These are phyloP conservation scores for Caenorhabditis brenneri DNA, from an alignment of 1,140 invertebrate genomes.

Conservation along the genomic window DNA sequence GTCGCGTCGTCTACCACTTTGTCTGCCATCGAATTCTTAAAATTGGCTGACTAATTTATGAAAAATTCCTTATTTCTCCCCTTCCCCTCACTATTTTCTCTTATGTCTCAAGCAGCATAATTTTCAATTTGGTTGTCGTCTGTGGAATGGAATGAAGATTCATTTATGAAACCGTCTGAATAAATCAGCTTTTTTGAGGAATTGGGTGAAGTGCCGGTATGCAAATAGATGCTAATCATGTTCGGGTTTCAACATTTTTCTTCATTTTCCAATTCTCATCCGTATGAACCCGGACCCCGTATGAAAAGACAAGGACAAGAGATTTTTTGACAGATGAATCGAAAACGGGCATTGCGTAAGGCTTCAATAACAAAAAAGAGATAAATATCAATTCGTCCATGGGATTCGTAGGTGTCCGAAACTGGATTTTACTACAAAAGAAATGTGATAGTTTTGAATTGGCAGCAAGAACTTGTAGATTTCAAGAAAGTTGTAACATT, in stretches of 20 bases:
- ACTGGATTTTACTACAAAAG: conserved; percentile 20
- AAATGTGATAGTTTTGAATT: not conserved
- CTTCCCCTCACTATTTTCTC: not conserved
- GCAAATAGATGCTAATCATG: conserved; percentile 35
- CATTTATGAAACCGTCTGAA: conserved; percentile 24
- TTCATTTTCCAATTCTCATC: not conserved
- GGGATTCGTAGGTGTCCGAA: not conserved
- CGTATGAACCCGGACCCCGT: not conserved
- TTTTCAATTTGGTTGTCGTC: not conserved
- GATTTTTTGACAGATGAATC: not conserved
- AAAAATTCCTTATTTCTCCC: not conserved
- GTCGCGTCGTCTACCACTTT: conserved; percentile 80
- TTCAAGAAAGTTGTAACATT: not conserved
- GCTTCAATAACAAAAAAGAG: conserved; percentile 13
- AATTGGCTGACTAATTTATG: conserved; percentile 10
- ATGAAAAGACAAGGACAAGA: not conserved
- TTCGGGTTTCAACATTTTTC: conserved; percentile 31
- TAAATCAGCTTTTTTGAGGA: conserved; percentile 27
- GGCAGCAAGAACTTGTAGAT: not conserved
- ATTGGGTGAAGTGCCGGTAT: conserved; percentile 16
- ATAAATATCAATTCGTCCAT: not conserved
- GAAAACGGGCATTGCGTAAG: conserved; percentile 9
- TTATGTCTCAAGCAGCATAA: not conserved
- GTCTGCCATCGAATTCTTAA: conserved; percentile 58
- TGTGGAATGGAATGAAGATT: conserved; percentile 13